Base-by-base conservation (phyloP, 1,140 invertebrate species). In the Cepaea nemoralis region DNA sequence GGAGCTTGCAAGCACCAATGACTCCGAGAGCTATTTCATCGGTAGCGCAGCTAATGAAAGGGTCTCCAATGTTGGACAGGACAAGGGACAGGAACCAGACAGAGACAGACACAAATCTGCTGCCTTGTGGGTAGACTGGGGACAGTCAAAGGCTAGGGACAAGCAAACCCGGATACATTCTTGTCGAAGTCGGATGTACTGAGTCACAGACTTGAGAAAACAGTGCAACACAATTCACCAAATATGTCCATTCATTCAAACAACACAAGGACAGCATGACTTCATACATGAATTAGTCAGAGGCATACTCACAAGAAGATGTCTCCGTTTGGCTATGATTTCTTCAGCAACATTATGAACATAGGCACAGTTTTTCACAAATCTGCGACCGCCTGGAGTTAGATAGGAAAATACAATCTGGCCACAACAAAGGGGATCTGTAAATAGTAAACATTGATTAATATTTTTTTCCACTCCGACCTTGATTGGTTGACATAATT, bases 311-410 rank as follows among this genome's bases (percentile, higher is more conserved):
- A 86, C 85, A 80, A 87, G 48, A 33, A 48, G 27, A 33, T 81
- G 73, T 70, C 66, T 82, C 22, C 85, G 74, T 42, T 85, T 85
- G 14, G 48, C 22, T 27, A 88, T 87, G 12, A 88, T 70, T 39
- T 86, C 82, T 24, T 83, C 77, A 35, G 84, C 83, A 50, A 86
- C 82, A 5, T 82, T 81, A 63, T 88, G 86, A 10, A 86, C 85
- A 42, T 77, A 66, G 5, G 77, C 55, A 50, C 84, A 86, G 42
- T 77, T 42, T 74, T 80, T 83, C 12, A 45, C 74, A 77, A 86
- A 88, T 45, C 82, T 78, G 35, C 80, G 77, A 0, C 86, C 87
- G 0, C 24, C 40, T 3, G 82, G 45, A 3, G 84, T 86, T 24
- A 83, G 42, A 40, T 82, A 82, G 70, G 63, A 84, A 88, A 6